Evolutionary conservation across 2,113 vertebrate genomes (phyloP).

Genomic region (Sander vitreus): DNA sequence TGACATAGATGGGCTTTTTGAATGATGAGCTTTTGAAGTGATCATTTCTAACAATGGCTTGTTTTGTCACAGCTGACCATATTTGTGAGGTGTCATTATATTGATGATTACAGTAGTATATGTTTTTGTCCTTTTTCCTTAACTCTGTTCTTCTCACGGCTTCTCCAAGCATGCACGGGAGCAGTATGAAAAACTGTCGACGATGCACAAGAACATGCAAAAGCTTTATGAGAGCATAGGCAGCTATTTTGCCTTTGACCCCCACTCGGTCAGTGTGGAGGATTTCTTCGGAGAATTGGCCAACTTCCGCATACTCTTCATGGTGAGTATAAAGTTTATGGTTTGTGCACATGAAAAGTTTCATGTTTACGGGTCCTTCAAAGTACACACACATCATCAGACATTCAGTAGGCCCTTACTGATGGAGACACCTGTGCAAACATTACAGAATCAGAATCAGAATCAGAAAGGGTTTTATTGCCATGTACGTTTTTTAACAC

Average conservation of each 20-base stretch:
- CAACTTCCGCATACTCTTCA: conserved; percentile 91
- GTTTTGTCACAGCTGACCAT: conserved; percentile 25
- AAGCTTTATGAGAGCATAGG: conserved; percentile 95
- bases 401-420: conserved; percentile 9
- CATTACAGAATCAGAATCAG: too few relatives aligned
- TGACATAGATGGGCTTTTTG: conserved; percentile 50
- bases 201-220: conserved; percentile 97
- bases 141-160: conserved; percentile 86
- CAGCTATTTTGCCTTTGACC: conserved; percentile 93
- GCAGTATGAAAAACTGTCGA: conserved; percentile 94
- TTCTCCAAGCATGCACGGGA: conserved; percentile 92
- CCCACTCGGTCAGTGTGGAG: conserved; percentile 90
- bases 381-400: not conserved
- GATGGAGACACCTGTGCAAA: conserved; percentile 1
- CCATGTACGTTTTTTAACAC: too few relatives aligned
- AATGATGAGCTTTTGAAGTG: conserved; percentile 31
- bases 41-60: conserved; percentile 23
- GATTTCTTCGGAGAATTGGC: conserved; percentile 96
- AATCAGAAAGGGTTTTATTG: too few relatives aligned
- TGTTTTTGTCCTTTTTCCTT: conserved; percentile 80
- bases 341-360: not conserved
- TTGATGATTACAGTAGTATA: not conserved
- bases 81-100: conserved; percentile 10
- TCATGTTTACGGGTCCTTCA: not conserved
- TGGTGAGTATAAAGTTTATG: conserved; percentile 88